Evolutionary conservation across 2,797 vertebrate species (phyloP).

Genomic region (Steatocranus sp.): DNA sequence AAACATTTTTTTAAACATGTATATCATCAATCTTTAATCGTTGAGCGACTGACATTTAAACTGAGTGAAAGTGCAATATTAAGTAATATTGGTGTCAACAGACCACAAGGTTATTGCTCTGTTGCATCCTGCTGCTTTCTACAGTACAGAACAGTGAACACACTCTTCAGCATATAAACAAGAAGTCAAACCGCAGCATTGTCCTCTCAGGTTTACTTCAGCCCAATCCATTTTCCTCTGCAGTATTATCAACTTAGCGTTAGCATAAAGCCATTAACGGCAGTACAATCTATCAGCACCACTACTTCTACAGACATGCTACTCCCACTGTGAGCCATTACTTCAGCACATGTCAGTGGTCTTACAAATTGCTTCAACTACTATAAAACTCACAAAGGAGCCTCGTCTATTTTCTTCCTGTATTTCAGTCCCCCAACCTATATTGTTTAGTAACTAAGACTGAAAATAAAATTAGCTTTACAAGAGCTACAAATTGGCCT

Average conservation of each 20-base stretch:
- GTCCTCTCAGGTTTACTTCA: background rate
- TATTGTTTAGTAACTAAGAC: slow-evolving; percentile 18
- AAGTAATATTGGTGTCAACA: background rate
- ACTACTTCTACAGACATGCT: slow-evolving; percentile 33
- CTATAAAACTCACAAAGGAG: slow-evolving; percentile 21
- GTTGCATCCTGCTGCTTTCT: background rate
- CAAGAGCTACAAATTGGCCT: slow-evolving; percentile 20
- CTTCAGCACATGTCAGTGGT: slow-evolving; percentile 20
- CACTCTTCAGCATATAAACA: background rate
- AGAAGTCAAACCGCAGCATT: background rate
- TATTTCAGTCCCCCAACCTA: background rate
- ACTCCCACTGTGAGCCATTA: slow-evolving; percentile 28
- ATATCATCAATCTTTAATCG: background rate
- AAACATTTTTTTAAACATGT: background rate
- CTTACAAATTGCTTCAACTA: slow-evolving; percentile 16
- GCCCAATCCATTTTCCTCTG: slow-evolving; percentile 2
- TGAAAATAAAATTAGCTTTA: slow-evolving; percentile 32
- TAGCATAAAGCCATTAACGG: slow-evolving; percentile 52
- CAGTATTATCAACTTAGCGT: slow-evolving; percentile 33
- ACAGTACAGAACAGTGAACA: background rate
- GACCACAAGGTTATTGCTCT: background rate
- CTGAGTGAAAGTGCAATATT: background rate
- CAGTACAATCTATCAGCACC: slow-evolving; percentile 36
- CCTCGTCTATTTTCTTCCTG: background rate
- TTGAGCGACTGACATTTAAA: background rate